Evolutionary conservation across 2,888 invertebrate genomes (phyloP), one percentile per base, ranked within the genome.

Genomic region (Drosophila kambysellisi): DNA sequence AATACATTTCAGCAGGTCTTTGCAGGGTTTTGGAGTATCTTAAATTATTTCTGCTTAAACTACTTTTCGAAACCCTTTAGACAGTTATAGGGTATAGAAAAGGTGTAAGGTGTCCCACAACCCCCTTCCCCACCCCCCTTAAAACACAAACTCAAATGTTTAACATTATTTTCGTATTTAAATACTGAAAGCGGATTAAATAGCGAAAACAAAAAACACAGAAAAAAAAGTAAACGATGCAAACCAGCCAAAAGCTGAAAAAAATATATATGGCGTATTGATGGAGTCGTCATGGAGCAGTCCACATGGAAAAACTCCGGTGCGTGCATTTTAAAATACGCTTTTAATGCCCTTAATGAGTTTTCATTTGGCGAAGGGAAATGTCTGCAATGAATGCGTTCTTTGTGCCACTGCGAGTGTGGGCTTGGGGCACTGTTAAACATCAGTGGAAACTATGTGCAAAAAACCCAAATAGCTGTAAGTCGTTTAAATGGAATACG

Each of bases 121-220:
- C 25, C 25, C 25, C 25, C 25, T 25, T 25, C 25, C 25, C 25
- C 25, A 25, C 25, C 25, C 25, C 25, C 25, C 25, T 25, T 25
- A 25, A 25, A 25, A 25, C 65, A 48, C 64, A 54, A 67, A 52
- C 70, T 46, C 37, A 62, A 52, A 56, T 56, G 76, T 88, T 75
- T 70, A 72, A 70, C 79, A 83, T 88, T 76, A 83, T 83, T 87
- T 77, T 79, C 78, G 88, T 76, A 90, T 89, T 88, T 90, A 90
- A 90, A 88, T 89, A 88, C 90, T 79, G 79, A 84, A 91, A 91
- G 88, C 89, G 89, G 89, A 90, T 91, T 91, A 91, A 83, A 70
- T 70, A 70, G 70, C 76, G 70, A 41, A 2, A 35, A 43, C 46
- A 59, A 71, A 43, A 3, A 35, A 39, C 41, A 57, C 52, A 48